Evolutionary conservation across 1,140 invertebrate species (phyloP), one percentile per base, ranked within the genome.

Genomic region (Zaprionus ornatus): DNA sequence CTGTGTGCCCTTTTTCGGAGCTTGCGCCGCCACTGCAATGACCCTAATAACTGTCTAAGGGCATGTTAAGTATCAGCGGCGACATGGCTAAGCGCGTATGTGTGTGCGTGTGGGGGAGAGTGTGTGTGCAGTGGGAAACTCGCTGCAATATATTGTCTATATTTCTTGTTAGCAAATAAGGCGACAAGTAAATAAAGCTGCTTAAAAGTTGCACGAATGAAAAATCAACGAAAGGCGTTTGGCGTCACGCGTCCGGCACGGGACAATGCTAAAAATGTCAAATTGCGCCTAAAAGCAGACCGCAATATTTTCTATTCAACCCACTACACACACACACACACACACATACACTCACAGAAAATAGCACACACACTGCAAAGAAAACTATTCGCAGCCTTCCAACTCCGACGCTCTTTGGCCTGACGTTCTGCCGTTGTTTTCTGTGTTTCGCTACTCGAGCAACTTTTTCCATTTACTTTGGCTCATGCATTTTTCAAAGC

Each of bases 381-480:
- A 37, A 75, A 83, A 77, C 81, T 80, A 84, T 80, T 80, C 25
- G 66, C 76, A 55, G 67, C 50, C 72, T 82, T 55, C 35, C 56
- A 70, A 21, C 27, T 42, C 17, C 12, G 19, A 21, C 23, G 15
- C 42, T 12, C 45, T 21, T 13, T 42, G 6, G 55, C 45, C 57
- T 63, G 42, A 29, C 68, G 74, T 68, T 85, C 60, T 57, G 23
- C 17, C 52, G 80, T 78, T 88, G 71, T 70, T 70, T 79, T 77
- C 48, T 88, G 71, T 87, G 77, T 80, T 88, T 78, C 77, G 68
- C 77, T 78, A 76, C 79, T 82, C 69, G 69, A 50, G 74, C 77
- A 90, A 90, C 86, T 90, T 88, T 90, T 90, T 90, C 85, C 85
- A 90, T 90, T 90, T 90, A 90, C 81, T 85, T 90, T 85, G 76